Evolutionary conservation across 1,140 invertebrate species (phyloP).

Genomic region (Drosophila kurseongensis): DNA sequence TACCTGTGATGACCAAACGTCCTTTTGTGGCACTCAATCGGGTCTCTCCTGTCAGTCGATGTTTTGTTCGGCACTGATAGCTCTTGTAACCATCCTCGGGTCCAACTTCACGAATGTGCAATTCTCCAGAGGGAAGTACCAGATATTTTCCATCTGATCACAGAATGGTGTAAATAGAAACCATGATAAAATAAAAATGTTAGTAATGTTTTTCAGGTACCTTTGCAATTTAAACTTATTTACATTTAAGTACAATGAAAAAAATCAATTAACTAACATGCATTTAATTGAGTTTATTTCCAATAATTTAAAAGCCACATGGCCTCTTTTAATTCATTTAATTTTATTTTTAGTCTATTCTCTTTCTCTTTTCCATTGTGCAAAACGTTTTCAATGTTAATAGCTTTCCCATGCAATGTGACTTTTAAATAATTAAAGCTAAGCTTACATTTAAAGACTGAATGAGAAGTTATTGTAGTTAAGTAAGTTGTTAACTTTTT

Average conservation of each 20-base stretch:
- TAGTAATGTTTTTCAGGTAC: conserved; percentile 9
- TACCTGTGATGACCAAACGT: conserved; percentile 97
- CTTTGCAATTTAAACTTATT: not conserved
- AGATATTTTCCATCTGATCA: conserved; percentile 95
- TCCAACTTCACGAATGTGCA: conserved; percentile 96
- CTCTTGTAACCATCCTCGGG: conserved; percentile 97
- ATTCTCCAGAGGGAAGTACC: conserved; percentile 95
- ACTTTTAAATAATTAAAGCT: conserved; percentile 39
- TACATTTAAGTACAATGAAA: not conserved
- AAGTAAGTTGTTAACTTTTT: not conserved
- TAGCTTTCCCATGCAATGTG: conserved; percentile 46
- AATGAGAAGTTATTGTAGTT: conserved; percentile 17
- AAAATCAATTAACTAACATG: conserved; percentile 37
- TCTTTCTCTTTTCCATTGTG: conserved; percentile 11
- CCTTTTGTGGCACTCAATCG: conserved; percentile 96
- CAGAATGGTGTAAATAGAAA: conserved; percentile 5
- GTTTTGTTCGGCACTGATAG: conserved; percentile 97
- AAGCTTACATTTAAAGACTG: conserved; percentile 18
- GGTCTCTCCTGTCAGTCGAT: conserved; percentile 96
- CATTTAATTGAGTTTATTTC: conserved; percentile 45
- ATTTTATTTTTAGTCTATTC: conserved; percentile 5
- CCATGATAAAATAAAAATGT: conserved; percentile 28
- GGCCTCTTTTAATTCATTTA: conserved; percentile 9
- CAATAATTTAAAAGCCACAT: conserved; percentile 57
- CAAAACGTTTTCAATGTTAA: conserved; percentile 18